Evolutionary conservation across 2,888 invertebrate genomes (phyloP), one percentile per base, ranked within the genome.

Genomic region (Notocelia uddmanniana): DNA sequence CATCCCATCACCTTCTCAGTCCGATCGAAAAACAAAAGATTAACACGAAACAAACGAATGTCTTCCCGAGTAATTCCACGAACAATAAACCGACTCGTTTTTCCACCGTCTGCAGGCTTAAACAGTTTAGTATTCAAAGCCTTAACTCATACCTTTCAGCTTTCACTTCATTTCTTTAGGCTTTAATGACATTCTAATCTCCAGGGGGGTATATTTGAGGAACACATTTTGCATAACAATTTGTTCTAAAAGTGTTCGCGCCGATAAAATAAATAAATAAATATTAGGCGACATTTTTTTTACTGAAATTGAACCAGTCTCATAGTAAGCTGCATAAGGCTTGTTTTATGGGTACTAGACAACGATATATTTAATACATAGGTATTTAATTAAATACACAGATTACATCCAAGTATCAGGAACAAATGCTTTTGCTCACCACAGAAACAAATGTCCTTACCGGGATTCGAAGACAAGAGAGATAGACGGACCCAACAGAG

Each of bases 61-160:
- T 13, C 5, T 64, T 37, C 31, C 23, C 18, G 3, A 66, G 66
- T 55, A 55, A 55, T 55, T 23, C 54, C 18, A 41, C 13, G 37
- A 37, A 54, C 66, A 45, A 54, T 55, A 66, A 41, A 55, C 37
- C 37, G 19, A 37, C 10, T 34, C n/a, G 64, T 21, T 23, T 18
- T n/a, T 34, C 26, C 26, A 15, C 63, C 13, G 13, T 54, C 31
- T n/a, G 2, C 55, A 54, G 31, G 10, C 62, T 19, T 15, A 19
- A 59, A 58, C 37, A 54, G 45, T 37, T 63, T 63, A 31, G 48
- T 31, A 55, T 69, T 45, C 62, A 69, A 48, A 55, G 45, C 69
- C 15, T 19, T 15, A 34, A 23, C 26, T 37, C 41, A 10, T 37
- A 48, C 48, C 55, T 63, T 63, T 37, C n/a, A 45, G 41, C 55